phyloP scores from a whole-genome alignment of 2,888 invertebrate genomes.

The Toxonevra muliebris region DNA sequence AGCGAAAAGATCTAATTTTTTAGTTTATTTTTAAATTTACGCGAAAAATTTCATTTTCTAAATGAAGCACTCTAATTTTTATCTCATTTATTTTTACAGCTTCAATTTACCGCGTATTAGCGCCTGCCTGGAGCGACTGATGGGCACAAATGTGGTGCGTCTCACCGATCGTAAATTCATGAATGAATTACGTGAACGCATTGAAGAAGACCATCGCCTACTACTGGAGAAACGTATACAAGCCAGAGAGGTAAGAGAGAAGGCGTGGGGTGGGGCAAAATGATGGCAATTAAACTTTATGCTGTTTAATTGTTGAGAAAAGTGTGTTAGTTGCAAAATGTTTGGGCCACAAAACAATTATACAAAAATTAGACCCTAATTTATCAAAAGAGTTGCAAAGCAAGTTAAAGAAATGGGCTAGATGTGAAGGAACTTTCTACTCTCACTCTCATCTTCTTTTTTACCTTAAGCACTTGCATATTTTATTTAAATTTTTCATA shows the following conservation, averaged over 20 bases:
- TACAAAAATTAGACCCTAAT: neutral
- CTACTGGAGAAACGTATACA: constrained; percentile 69
- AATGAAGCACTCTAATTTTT: too few species aligned
- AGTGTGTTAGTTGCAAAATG: neutral
- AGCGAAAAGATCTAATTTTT: neutral
- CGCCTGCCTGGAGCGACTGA: constrained; percentile 62
- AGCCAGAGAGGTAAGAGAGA: constrained; percentile 68
- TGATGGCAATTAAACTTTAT: constrained; percentile 3
- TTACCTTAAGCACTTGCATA: too few species aligned
- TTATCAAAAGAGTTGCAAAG: too few species aligned
- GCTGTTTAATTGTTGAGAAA: neutral
- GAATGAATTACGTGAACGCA: constrained; percentile 69
- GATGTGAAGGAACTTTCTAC: too few species aligned
- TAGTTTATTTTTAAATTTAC: neutral
- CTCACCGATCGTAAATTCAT: constrained; percentile 74
- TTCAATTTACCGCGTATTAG: constrained; percentile 65
- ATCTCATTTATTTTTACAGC: constrained; percentile 42
- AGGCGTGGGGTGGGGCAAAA: neutral
- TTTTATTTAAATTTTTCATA: too few species aligned
- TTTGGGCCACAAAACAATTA: neutral
- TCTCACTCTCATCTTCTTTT: too few species aligned
- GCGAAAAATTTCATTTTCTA: too few species aligned
- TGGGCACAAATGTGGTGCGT: constrained; percentile 69
- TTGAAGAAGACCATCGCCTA: constrained; percentile 70
- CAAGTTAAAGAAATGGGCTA: neutral